phyloP scores from a whole-genome alignment of 2,888 invertebrate species.

The Drepanosiphum platanoidis region DNA sequence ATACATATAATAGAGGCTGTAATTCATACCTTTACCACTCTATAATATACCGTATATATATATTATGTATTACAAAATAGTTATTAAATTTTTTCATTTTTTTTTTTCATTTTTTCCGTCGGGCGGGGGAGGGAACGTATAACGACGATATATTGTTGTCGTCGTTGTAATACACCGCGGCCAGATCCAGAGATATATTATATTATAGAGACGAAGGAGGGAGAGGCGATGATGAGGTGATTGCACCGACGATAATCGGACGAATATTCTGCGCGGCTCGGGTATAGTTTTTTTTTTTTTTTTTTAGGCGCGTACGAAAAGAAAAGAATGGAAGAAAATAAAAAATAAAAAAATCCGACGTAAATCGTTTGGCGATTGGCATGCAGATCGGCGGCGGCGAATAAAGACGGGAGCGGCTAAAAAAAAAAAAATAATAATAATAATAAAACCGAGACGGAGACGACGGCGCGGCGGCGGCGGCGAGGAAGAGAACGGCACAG shows the following conservation, averaged over 20 bases:
- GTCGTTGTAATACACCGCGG: neutral
- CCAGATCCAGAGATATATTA: no score
- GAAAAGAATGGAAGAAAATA: neutral
- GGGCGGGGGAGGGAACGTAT: neutral
- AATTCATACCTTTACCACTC: no score
- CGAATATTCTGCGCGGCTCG: slow-evolving; percentile 21
- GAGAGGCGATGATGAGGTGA: slow-evolving; percentile 6
- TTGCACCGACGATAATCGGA: slow-evolving; percentile 55
- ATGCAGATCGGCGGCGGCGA: slow-evolving; percentile 13
- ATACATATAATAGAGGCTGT: neutral
- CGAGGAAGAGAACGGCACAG: neutral
- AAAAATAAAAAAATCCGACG: slow-evolving; percentile 30
- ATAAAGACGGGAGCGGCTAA: no score
- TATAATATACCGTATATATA: no score
- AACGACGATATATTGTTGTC: neutral
- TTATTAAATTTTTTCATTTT: no score
- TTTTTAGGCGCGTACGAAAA: neutral
- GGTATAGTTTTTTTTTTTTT: no score
- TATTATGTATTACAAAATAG: no score
- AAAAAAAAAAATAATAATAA: neutral
- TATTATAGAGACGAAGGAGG: neutral
- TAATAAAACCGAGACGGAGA: neutral
- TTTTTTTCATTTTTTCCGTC: neutral
- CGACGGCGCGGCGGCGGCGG: neutral
- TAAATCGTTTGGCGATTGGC: slow-evolving; percentile 43